Evolutionary conservation across 2,797 vertebrate species (phyloP).

Genomic region (Phalloptychus januarius): DNA sequence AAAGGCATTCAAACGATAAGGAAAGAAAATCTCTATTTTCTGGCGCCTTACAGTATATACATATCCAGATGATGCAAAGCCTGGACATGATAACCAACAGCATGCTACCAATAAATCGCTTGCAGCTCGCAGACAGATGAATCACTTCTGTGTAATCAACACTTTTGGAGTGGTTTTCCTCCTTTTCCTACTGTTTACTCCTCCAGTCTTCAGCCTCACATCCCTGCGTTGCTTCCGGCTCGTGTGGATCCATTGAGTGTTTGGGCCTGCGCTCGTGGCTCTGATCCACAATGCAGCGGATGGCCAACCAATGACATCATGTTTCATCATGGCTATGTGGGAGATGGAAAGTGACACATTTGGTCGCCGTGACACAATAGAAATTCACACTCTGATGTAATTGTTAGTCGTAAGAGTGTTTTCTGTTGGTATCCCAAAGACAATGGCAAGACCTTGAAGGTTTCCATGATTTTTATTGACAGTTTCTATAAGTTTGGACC

Average conservation of each 20-base stretch:
- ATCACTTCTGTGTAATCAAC: constrained; percentile 36
- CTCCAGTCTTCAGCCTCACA: constrained; percentile 8
- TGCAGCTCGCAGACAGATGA: constrained; percentile 17
- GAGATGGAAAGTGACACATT: constrained; percentile 67
- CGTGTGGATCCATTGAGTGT: constrained; percentile 57
- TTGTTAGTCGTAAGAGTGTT: constrained; percentile 22
- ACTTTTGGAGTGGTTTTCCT: constrained; percentile 20
- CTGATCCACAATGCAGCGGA: constrained; percentile 53
- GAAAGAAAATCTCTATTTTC: neutral
- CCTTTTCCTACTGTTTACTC: constrained; percentile 31
- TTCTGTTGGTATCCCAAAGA: constrained; percentile 17
- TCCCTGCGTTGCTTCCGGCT: constrained; percentile 31
- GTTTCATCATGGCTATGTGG: constrained; percentile 22
- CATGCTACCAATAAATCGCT: constrained; percentile 12
- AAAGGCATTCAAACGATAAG: neutral
- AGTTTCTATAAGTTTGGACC: too few relatives aligned
- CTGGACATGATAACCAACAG: constrained; percentile 2
- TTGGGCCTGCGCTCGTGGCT: constrained; percentile 58
- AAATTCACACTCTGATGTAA: constrained; percentile 29
- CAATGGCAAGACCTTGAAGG: neutral
- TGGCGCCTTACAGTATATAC: neutral
- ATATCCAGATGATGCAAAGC: constrained; percentile 2
- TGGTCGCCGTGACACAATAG: constrained; percentile 74
- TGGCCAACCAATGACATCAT: constrained; percentile 73
- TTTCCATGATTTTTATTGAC: constrained; percentile 5